These are phyloP conservation scores for Pseudorectes ferrugineus DNA, from an alignment of 2,113 vertebrate genomes.

Conservation along the genomic window DNA sequence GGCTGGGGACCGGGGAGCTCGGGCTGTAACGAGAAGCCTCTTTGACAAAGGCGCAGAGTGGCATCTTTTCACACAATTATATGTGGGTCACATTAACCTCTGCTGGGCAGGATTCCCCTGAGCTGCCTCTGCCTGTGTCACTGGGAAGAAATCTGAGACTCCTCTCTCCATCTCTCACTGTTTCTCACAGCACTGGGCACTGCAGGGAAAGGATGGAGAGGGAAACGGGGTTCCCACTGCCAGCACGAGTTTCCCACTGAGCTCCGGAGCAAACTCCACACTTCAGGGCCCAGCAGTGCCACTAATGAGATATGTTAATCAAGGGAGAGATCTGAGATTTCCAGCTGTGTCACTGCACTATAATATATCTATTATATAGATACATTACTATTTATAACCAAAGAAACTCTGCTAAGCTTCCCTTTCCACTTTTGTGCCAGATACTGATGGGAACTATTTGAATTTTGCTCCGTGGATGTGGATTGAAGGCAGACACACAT, in stretches of 20 bases:
- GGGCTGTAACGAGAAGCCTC: conserved; percentile 56
- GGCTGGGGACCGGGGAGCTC: conserved; percentile 38
- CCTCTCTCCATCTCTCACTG: background rate
- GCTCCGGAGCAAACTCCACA: background rate
- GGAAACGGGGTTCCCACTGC: background rate
- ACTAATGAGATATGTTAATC: background rate
- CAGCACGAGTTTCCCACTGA: background rate
- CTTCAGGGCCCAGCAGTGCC: background rate
- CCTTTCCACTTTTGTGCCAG: background rate
- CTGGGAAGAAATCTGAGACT: background rate
- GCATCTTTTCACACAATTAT: conserved; percentile 72
- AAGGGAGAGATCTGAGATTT: background rate
- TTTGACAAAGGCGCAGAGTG: conserved; percentile 69
- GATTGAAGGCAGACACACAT: background rate
- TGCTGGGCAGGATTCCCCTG: conserved; percentile 56
- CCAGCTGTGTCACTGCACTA: background rate
- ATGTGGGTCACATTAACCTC: conserved; percentile 75
- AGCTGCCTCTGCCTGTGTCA: conserved; percentile 5
- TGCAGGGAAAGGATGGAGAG: background rate
- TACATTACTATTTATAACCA: background rate
- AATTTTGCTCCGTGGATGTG: background rate
- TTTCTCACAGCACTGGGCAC: background rate
- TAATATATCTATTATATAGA: background rate
- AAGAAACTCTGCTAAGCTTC: background rate
- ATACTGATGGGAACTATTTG: background rate